These are phyloP conservation scores for Xenopus laevis DNA, from an alignment of 2,113 vertebrate species.

Conservation along the genomic window DNA sequence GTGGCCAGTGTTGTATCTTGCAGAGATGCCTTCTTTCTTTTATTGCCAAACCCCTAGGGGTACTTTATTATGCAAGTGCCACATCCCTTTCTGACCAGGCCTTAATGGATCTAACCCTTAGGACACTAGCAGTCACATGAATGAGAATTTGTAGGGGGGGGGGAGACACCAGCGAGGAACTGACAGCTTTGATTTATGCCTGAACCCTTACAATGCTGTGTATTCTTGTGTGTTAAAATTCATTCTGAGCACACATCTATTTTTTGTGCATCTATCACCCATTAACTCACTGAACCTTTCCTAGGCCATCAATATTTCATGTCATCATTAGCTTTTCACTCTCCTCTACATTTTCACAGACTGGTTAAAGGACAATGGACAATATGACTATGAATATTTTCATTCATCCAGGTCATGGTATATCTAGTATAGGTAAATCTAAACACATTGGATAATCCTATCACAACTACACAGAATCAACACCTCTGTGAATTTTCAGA, in stretches of 20 bases:
- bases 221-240: slow-evolving; percentile 35
- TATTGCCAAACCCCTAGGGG: slow-evolving; percentile 35
- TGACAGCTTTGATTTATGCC: slow-evolving; percentile 44
- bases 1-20: slow-evolving; percentile 21
- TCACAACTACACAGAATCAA: no score
- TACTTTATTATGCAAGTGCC: slow-evolving; percentile 34
- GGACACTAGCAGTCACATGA: slow-evolving; percentile 40
- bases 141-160: slow-evolving; percentile 28
- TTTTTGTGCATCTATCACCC: slow-evolving; percentile 38
- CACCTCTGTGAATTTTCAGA: no score
- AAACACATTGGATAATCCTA: no score
- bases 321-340: slow-evolving; percentile 18
- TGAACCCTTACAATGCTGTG: slow-evolving; percentile 31
- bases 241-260: slow-evolving; percentile 25
- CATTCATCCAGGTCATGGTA: no score
- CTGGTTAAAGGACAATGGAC: no score
- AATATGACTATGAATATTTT: no score
- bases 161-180: slow-evolving; percentile 29
- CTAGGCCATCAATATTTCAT: slow-evolving; percentile 6
- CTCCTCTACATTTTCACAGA: slow-evolving; percentile 7
- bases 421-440: no score
- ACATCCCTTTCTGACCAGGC: slow-evolving; percentile 33
- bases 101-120: slow-evolving; percentile 32
- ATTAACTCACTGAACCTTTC: slow-evolving; percentile 22
- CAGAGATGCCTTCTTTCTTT: slow-evolving; percentile 22